These are phyloP conservation scores for Eilema sororculum DNA, from an alignment of 2,888 invertebrate species.

Conservation along the genomic window DNA sequence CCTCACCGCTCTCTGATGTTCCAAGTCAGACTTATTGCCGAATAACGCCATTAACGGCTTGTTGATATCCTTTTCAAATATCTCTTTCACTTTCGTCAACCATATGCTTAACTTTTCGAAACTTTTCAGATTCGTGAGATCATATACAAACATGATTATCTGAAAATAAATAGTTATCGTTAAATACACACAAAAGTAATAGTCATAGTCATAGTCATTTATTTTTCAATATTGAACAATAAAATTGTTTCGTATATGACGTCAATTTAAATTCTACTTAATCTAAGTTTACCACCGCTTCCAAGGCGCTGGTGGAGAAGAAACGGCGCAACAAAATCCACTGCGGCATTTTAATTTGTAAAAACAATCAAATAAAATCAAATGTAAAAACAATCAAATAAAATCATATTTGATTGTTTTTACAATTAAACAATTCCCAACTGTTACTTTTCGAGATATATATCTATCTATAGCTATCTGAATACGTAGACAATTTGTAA, in stretches of 20 bases:
- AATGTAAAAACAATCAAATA: no score
- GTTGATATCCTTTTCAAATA: conserved; percentile 75
- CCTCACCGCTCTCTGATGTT: conserved; percentile 90
- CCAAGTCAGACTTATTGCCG: conserved; percentile 92
- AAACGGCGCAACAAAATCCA: no score
- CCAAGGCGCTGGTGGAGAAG: no score
- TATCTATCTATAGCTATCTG: no score
- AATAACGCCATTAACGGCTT: conserved; percentile 88
- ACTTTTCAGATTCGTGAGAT: conserved; percentile 93
- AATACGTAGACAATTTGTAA: background rate
- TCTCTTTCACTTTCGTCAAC: conserved; percentile 86
- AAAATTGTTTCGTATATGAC: no score
- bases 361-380: no score
- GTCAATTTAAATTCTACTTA: no score
- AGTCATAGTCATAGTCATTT: no score
- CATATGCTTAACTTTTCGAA: conserved; percentile 92
- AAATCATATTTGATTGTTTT: background rate
- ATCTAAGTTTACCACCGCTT: no score
- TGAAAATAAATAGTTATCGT: conserved; percentile 64
- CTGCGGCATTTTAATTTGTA: no score
- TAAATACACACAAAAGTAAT: background rate
- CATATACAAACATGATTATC: conserved; percentile 94
- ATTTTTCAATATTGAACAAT: no score
- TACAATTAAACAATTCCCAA: background rate
- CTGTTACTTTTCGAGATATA: background rate